Evolutionary conservation across 2,797 vertebrate species (phyloP).

Genomic region (Clarias laeviceps): DNA sequence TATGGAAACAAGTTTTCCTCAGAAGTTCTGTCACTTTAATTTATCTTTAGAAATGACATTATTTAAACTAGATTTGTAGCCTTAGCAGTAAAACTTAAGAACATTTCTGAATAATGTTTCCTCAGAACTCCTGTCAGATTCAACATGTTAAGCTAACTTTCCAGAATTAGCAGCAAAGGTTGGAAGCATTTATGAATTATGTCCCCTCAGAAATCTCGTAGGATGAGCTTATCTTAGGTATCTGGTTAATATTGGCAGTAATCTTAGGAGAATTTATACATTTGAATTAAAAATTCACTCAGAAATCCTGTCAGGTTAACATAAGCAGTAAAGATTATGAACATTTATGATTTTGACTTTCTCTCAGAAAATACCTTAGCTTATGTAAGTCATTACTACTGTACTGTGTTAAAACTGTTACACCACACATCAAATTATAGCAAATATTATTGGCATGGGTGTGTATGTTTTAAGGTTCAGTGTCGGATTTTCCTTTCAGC

Average conservation of each 20-base stretch:
- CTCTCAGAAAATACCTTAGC: neutral
- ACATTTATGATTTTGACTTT: neutral
- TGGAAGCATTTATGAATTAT: neutral
- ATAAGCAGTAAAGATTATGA: neutral
- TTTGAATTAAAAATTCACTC: neutral
- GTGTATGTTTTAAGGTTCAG: neutral
- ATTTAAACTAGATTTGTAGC: too few relatives aligned
- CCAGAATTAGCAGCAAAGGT: neutral
- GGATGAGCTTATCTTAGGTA: neutral
- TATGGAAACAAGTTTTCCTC: neutral
- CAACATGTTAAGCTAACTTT: neutral
- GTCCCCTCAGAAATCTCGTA: neutral
- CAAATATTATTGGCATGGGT: too few relatives aligned
- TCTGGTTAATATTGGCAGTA: neutral
- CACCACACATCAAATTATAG: neutral
- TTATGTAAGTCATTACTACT: neutral
- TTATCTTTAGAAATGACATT: neutral
- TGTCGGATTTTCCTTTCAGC: conserved; percentile 64
- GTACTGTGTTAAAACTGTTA: neutral
- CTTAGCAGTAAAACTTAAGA: neutral
- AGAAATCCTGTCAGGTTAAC: neutral
- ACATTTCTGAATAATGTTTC: neutral
- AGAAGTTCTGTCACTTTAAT: neutral
- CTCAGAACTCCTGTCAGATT: neutral
- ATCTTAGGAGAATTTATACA: neutral